phyloP scores from a whole-genome alignment of 2,888 invertebrate species.

The Corythucha ciliata region DNA sequence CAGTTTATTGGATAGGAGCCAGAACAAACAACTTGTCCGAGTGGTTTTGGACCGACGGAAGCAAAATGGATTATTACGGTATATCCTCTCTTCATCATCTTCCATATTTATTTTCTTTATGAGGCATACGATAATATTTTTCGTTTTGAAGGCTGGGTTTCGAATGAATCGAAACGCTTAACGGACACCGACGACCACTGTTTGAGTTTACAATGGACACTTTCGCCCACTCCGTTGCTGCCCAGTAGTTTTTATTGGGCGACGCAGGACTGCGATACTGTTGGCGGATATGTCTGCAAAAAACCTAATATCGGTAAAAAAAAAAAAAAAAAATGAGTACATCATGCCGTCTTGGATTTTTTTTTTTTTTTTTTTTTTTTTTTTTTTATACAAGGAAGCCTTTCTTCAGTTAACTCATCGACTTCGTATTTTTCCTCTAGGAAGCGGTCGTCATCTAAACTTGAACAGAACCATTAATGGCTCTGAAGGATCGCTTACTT shows the following conservation, averaged over 20 bases:
- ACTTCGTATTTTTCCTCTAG: neutral
- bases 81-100: no score
- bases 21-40: constrained; percentile 43
- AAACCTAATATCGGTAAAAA: constrained; percentile 38
- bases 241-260: constrained; percentile 66
- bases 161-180: constrained; percentile 17
- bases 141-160: constrained; percentile 15
- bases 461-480: constrained; percentile 58
- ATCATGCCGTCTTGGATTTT: no score
- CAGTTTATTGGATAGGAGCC: constrained; percentile 67
- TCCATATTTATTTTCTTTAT: neutral
- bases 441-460: constrained; percentile 39
- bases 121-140: no score
- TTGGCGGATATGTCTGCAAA: constrained; percentile 60
- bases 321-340: neutral
- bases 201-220: constrained; percentile 55
- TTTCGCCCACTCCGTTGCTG: constrained; percentile 53
- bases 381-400: no score
- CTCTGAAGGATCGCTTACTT: constrained; percentile 54
- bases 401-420: neutral
- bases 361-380: no score
- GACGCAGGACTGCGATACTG: constrained; percentile 51
- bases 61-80: constrained; percentile 52
- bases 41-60: constrained; percentile 58
- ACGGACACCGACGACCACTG: constrained; percentile 40